Percentiles rank a stretch among this genome's conserved stretches.
Evolutionary conservation across 2,113 vertebrate species (phyloP).

Genomic region (Diadophis punctatus): DNA sequence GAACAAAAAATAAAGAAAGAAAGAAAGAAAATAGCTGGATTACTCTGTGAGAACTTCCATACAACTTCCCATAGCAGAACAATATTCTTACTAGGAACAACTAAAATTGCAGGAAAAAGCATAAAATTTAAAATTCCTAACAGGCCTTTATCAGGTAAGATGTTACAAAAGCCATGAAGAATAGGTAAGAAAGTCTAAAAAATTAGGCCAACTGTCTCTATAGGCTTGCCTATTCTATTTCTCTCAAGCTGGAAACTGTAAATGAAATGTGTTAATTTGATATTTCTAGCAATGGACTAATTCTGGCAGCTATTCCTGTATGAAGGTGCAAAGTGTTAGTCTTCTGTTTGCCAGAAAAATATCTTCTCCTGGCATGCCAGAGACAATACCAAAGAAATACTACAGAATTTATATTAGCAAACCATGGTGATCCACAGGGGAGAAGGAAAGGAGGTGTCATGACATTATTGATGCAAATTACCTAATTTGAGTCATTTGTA

Average conservation of each 20-base stretch:
- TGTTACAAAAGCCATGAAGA: not conserved
- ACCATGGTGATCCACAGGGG: not conserved
- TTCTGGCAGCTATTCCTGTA: not conserved
- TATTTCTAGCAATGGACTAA: not conserved
- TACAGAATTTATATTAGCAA: not conserved
- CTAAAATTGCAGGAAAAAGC: not conserved
- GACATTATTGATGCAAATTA: not conserved
- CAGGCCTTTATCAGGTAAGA: not conserved
- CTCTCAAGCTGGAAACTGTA: not conserved
- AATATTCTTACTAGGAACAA: not conserved
- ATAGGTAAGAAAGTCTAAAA: not conserved
- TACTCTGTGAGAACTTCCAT: not conserved
- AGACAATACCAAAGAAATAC: not conserved
- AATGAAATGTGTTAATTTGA: not conserved
- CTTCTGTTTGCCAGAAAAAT: not conserved
- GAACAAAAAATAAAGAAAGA: not conserved
- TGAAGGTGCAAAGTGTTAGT: not conserved
- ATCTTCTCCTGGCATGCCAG: not conserved
- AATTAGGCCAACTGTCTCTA: not conserved
- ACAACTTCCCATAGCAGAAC: not conserved
- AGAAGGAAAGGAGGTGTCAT: not conserved
- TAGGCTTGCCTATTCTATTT: not conserved
- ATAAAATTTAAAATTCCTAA: not conserved
- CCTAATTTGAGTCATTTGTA: not conserved
- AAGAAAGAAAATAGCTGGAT: not conserved